Percentiles rank a stretch among this genome's conserved stretches.
Evolutionary conservation across 2,888 invertebrate species (phyloP).

Genomic region (Spialia ferax): DNA sequence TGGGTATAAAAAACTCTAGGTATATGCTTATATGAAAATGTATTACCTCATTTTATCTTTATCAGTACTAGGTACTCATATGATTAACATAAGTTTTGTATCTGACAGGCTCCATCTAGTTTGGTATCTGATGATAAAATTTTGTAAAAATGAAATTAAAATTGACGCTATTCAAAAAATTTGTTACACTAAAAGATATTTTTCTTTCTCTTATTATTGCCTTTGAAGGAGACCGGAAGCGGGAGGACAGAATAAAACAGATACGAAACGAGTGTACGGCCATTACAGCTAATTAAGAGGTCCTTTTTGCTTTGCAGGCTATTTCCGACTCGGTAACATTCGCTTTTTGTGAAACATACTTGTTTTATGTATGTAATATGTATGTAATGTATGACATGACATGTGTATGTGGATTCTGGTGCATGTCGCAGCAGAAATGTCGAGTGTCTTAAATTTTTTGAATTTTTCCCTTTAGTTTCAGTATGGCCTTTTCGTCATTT

Average conservation of each 20-base stretch:
- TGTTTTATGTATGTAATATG: not conserved
- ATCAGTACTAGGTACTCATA: too few relatives aligned
- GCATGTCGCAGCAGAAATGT: slow-evolving; percentile 5
- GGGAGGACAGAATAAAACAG: slow-evolving; percentile 30
- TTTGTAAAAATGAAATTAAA: too few relatives aligned
- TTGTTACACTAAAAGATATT: not conserved
- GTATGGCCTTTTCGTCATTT: not conserved
- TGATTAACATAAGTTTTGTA: too few relatives aligned
- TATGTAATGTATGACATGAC: too few relatives aligned
- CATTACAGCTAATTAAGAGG: slow-evolving; percentile 37
- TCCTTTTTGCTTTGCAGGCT: slow-evolving; percentile 24
- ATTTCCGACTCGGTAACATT: slow-evolving; percentile 29
- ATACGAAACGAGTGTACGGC: slow-evolving; percentile 20
- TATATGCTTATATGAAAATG: too few relatives aligned
- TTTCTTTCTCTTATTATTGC: slow-evolving; percentile 14
- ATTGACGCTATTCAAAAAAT: not conserved
- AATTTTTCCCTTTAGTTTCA: not conserved
- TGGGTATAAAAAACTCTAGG: too few relatives aligned
- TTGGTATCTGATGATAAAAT: too few relatives aligned
- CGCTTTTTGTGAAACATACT: slow-evolving; percentile 21
- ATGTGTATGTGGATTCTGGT: not conserved
- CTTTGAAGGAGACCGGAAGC: slow-evolving; percentile 28
- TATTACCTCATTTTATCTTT: too few relatives aligned
- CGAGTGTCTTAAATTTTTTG: not conserved
- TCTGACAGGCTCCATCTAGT: too few relatives aligned